Conservation (phyloP, 2,113 vertebrate genomes). For the Paradoxurus hermaphroditus region DNA sequence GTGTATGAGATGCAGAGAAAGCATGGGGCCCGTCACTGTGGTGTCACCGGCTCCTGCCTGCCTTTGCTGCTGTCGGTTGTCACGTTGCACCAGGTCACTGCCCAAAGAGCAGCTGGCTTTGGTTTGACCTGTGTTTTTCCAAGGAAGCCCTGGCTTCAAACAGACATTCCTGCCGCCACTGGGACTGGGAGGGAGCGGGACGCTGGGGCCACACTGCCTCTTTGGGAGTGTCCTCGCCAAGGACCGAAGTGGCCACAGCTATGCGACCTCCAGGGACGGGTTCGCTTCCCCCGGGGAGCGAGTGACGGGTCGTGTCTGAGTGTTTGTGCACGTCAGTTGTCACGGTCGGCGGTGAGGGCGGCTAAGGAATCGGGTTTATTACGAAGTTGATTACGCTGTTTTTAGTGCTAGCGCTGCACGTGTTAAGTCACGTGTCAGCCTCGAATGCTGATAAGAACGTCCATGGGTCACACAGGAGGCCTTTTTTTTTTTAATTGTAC, state of each 20-base stretch:
- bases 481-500: neutral
- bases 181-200: neutral
- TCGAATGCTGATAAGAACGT: neutral
- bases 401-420: neutral
- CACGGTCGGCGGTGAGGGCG: accelerated
- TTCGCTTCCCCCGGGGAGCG: accelerated
- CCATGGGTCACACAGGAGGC: neutral
- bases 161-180: neutral
- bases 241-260: neutral
- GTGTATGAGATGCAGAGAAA: neutral
- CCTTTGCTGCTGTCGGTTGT: neutral
- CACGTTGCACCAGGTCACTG: neutral
- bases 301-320: neutral
- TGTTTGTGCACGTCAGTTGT: neutral
- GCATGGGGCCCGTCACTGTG: accelerated
- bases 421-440: neutral
- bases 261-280: neutral
- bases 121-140: constrained; percentile 13
- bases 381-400: neutral
- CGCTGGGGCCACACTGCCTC: neutral
- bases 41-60: neutral
- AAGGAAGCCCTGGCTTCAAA: neutral
- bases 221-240: neutral
- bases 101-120: neutral
- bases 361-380: accelerated